Evolutionary conservation across 2,797 vertebrate species (phyloP), one percentile per base, ranked within the genome.

Genomic region (Cryptoblepharus egeriae): DNA sequence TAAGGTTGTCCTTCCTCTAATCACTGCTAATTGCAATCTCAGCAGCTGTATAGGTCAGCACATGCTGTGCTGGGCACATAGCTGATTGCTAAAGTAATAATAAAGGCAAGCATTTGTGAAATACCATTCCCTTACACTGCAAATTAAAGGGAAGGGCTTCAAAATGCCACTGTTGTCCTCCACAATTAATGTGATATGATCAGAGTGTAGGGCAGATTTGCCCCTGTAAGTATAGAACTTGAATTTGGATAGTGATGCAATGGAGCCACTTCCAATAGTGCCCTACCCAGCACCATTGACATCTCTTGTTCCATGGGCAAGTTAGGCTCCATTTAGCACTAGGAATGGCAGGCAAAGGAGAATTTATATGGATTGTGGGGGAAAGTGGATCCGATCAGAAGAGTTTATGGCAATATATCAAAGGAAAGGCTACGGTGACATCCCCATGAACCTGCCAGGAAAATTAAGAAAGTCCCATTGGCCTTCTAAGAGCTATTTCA

Each of bases 121-220:
- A 68, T 55, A 45, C 35, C 35, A 7, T 77, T 70, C 73, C 68
- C 75, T 76, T 75, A 85, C 35, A 57, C 77, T 63, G 63, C 68
- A 74, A 37, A 58, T 78, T 35, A 72, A 63, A 64, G 57, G 58
- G 16, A 52, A 7, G 52, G 15, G 18, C 22, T 85, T 39, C 32
- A 67, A 72, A 81, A 77, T 67, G 57, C 49, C 72, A 60, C n/a
- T 65, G 39, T 77, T 67, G 73, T 45, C 18, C 55, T 73, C 30
- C 37, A 26, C 26, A 75, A 52, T 63, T 72, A 35, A 49, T 37
- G 57, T 20, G 35, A 20, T 61, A 22, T 18, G 42, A 28, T n/a
- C 32, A 60, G 24, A 39, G 10, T 45, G 30, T 39, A 71, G 52
- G 28, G n/a, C 63, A 78, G 68, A 57, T 24, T 28, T 71, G 45